These are phyloP conservation scores for Pantherophis vulpinus DNA, from an alignment of 2,797 vertebrate genomes.

Conservation along the genomic window DNA sequence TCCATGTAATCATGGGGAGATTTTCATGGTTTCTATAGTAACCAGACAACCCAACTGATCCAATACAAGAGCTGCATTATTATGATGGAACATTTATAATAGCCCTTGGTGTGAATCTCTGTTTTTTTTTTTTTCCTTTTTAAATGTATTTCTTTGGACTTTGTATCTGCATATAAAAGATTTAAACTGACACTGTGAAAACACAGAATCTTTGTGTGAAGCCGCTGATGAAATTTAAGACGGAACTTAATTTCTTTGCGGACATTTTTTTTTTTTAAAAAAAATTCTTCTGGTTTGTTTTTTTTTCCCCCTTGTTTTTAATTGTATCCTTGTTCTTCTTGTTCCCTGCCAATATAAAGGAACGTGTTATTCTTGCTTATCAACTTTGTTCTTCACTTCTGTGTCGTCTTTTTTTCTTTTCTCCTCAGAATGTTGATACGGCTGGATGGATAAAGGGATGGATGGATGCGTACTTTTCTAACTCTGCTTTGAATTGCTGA, in stretches of 20 bases:
- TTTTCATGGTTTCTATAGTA: conserved; percentile 63
- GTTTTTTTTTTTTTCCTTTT: background rate
- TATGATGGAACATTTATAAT: conserved; percentile 42
- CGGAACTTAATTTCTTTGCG: background rate
- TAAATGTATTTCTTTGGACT: conserved; percentile 25
- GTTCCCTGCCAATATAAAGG: background rate
- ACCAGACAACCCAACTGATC: conserved; percentile 43
- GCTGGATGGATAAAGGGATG: background rate
- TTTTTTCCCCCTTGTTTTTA: background rate
- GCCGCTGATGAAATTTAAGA: too few relatives aligned
- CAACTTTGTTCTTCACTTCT: background rate
- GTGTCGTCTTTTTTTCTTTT: background rate
- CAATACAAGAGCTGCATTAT: conserved; percentile 28
- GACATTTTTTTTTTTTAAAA: background rate
- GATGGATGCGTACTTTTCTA: background rate
- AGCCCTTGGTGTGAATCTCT: conserved; percentile 44
- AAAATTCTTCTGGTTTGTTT: background rate
- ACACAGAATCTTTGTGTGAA: too few relatives aligned
- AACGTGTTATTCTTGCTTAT: background rate
- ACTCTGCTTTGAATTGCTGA: background rate
- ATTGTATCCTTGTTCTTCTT: background rate
- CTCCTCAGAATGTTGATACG: background rate
- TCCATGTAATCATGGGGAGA: conserved; percentile 42
- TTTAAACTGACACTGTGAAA: background rate
- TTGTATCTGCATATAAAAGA: fast-evolving